Evolutionary conservation across 1,140 invertebrate species (phyloP).

Genomic region (Drosophila hydei): DNA sequence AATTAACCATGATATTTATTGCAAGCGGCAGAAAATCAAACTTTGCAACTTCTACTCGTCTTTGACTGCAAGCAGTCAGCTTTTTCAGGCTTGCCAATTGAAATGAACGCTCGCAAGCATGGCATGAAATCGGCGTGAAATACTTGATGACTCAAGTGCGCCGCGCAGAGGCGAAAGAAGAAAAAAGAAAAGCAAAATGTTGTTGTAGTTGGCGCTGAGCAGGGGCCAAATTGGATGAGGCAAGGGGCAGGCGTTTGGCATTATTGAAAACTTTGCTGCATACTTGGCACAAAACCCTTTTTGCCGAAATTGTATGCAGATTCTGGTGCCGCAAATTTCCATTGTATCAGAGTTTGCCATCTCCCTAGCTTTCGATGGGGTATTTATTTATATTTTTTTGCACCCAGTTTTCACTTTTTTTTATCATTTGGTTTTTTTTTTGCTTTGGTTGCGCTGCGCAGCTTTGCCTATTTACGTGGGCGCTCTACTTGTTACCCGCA

Average conservation of each 20-base stretch:
- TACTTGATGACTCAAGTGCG: constrained; percentile 65
- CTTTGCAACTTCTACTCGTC: constrained; percentile 35
- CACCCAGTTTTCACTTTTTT: constrained; percentile 24
- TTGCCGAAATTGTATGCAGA: constrained; percentile 53
- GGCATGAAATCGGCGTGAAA: constrained; percentile 72
- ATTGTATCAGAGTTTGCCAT: constrained; percentile 54
- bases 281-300: constrained; percentile 56
- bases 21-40: constrained; percentile 41
- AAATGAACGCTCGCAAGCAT: constrained; percentile 44
- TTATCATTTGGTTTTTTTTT: constrained; percentile 32
- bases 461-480: constrained; percentile 61
- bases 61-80: neutral
- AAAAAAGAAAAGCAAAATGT: constrained; percentile 8
- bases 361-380: constrained; percentile 38
- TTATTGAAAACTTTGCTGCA: constrained; percentile 56
- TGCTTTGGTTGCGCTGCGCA: constrained; percentile 3
- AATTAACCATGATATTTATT: constrained; percentile 58
- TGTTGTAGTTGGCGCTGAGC: constrained; percentile 10
- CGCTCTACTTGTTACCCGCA: constrained; percentile 69
- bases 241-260: constrained; percentile 3
- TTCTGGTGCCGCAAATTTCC: constrained; percentile 60
- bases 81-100: constrained; percentile 31
- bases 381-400: constrained; percentile 61
- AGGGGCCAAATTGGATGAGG: neutral
- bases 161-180: constrained; percentile 14